Conservation (phyloP, 1,140 invertebrate genomes). For the Pseudomyrmex dendroicus region DNA sequence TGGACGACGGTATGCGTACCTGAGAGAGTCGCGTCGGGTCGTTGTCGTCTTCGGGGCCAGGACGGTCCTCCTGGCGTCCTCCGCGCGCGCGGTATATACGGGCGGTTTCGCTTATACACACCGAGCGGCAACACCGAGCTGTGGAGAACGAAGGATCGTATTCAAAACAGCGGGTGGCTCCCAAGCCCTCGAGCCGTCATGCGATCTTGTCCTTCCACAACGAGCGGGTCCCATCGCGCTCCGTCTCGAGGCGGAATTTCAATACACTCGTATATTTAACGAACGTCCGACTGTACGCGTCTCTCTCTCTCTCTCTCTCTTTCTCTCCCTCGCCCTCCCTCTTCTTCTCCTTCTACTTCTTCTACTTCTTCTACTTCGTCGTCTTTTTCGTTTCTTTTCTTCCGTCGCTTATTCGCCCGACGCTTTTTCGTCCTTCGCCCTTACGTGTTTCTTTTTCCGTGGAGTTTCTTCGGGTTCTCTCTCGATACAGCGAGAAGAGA, state of each 20-base stretch:
- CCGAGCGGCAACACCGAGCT: conserved; percentile 55
- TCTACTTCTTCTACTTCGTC: conserved; percentile 37
- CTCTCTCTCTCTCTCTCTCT: not conserved
- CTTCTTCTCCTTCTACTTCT: conserved; percentile 29
- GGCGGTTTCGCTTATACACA: conserved; percentile 67
- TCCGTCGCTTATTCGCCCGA: conserved; percentile 14
- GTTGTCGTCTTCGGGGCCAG: conserved; percentile 74
- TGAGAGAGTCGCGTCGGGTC: conserved; percentile 78
- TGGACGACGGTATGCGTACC: conserved; percentile 83
- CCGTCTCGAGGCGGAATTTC: conserved; percentile 79
- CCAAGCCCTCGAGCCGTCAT: conserved; percentile 79
- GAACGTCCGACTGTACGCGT: conserved; percentile 68
- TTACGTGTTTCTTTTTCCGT: conserved; percentile 59
- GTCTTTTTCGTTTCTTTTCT: conserved; percentile 60
- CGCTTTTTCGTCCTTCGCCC: conserved; percentile 41
- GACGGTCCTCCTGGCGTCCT: conserved; percentile 57
- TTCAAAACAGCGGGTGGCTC: conserved; percentile 82
- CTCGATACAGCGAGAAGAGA: conserved; percentile 61
- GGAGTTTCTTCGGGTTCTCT: conserved; percentile 45
- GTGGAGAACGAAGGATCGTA: conserved; percentile 73
- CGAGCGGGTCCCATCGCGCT: conserved; percentile 76
- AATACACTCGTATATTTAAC: conserved; percentile 83
- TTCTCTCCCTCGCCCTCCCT: conserved; percentile 31
- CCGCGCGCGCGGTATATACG: conserved; percentile 58
- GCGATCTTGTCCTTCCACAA: conserved; percentile 82